phyloP scores from a whole-genome alignment of 2,888 invertebrate genomes.

The Corbicula japonica region DNA sequence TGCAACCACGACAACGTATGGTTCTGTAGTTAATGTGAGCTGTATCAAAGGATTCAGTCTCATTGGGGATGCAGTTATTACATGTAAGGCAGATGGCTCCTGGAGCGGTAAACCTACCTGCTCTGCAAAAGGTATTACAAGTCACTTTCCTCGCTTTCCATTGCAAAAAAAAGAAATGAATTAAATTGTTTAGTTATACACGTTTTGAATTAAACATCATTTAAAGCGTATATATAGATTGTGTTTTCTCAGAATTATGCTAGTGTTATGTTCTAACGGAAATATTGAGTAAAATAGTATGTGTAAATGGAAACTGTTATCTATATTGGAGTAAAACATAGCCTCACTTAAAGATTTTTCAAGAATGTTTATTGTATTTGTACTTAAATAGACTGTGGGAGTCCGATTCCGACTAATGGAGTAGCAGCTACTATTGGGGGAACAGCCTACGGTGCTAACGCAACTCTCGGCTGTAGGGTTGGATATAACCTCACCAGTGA shows the following conservation, averaged over 20 bases:
- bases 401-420: not conserved
- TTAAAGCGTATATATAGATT: too few relatives aligned
- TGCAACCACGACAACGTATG: not conserved
- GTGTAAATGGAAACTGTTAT: too few relatives aligned
- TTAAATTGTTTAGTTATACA: not conserved
- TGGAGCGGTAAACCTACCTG: slow-evolving; percentile 8
- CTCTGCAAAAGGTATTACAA: not conserved
- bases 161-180: not conserved
- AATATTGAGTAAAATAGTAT: too few relatives aligned
- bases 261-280: too few relatives aligned
- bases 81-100: not conserved
- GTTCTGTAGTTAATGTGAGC: not conserved
- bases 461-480: not conserved
- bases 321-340: too few relatives aligned
- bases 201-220: too few relatives aligned
- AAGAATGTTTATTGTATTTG: too few relatives aligned
- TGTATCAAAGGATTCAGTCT: not conserved
- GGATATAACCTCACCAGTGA: not conserved
- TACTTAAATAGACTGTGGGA: not conserved
- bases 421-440: not conserved
- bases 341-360: too few relatives aligned
- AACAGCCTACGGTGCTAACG: not conserved
- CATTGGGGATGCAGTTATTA: not conserved
- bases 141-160: not conserved
- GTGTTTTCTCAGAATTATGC: too few relatives aligned